Evolutionary conservation across 1,140 invertebrate genomes (phyloP).

Genomic region (Ridgeia piscesae): DNA sequence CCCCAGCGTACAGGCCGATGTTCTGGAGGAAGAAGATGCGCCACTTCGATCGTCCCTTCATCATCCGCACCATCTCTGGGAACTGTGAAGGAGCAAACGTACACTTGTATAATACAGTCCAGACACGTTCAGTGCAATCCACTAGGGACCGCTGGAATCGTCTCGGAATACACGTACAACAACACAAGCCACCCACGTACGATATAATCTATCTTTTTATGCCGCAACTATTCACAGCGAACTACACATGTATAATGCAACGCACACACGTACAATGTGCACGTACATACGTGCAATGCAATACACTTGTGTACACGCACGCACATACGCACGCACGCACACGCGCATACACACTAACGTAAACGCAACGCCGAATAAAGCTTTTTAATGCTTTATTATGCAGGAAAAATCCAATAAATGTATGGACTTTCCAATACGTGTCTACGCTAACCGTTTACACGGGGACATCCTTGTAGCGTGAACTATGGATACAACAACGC

Average conservation of each 20-base stretch:
- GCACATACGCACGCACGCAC: not conserved
- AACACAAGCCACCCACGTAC: not conserved
- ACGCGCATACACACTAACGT: not conserved
- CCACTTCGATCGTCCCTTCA: not conserved
- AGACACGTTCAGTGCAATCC: not conserved
- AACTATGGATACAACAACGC: too few relatives aligned
- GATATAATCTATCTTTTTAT: too few relatives aligned
- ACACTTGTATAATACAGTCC: not conserved
- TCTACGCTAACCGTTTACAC: too few relatives aligned
- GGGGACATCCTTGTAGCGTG: too few relatives aligned
- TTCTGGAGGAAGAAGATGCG: not conserved
- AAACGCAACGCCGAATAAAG: too few relatives aligned
- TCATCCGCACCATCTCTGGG: not conserved
- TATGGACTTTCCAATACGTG: too few relatives aligned
- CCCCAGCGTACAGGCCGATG: constrained; percentile 3
- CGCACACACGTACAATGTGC: too few relatives aligned
- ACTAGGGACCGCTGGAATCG: too few relatives aligned
- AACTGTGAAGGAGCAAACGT: not conserved
- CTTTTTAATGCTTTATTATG: too few relatives aligned
- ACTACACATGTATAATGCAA: too few relatives aligned
- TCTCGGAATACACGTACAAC: not conserved
- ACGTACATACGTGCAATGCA: not conserved
- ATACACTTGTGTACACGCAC: not conserved
- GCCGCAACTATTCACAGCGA: too few relatives aligned
- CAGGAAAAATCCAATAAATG: too few relatives aligned